Evolutionary conservation across 2,888 invertebrate genomes (phyloP), one percentile per base, ranked within the genome.

Genomic region (Hesperia comma): DNA sequence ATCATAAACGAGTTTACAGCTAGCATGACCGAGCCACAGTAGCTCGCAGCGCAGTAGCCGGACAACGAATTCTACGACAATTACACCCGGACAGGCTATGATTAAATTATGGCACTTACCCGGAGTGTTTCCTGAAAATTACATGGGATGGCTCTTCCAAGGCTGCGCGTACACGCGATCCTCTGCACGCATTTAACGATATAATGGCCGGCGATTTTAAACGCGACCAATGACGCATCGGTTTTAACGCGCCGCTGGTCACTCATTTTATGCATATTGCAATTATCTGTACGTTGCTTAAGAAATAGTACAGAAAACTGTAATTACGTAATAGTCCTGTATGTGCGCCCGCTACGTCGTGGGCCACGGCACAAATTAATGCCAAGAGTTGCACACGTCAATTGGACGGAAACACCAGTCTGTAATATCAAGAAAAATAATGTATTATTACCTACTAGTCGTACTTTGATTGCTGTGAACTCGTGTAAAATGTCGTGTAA

Each of bases 91-190:
- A 83, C 90, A 90, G 90, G 87, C 83, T 88, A 88, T 90, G 90
- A 92, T 92, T 92, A 92, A 91, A 91, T 91, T 91, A 90, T 90
- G 88, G 87, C 89, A 90, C 86, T 90, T 89, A 88, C 80, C 81
- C 82, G 74, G 83, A 90, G 86, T 91, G 86, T 92, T 92, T 91
- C 92, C 92, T 92, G 90, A 90, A 91, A 91, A 91, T 92, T 89
- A 90, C 86, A 89, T 86, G 88, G 90, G 91, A 92, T 91, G 91
- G 79, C 83, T 88, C 88, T 84, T 80, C 79, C 90, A 92, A 92
- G 92, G 92, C 83, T 91, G 86, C 82, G 72, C 73, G 71, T 80
- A 83, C 92, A 92, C 92, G 92, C 92, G 88, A 92, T 88, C 84
- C 73, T 70, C 80, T 78, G 87, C 91, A 92, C 91, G 91, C 89